These are phyloP conservation scores for Pipra filicauda DNA, from an alignment of 2,113 vertebrate species.

Conservation along the genomic window DNA sequence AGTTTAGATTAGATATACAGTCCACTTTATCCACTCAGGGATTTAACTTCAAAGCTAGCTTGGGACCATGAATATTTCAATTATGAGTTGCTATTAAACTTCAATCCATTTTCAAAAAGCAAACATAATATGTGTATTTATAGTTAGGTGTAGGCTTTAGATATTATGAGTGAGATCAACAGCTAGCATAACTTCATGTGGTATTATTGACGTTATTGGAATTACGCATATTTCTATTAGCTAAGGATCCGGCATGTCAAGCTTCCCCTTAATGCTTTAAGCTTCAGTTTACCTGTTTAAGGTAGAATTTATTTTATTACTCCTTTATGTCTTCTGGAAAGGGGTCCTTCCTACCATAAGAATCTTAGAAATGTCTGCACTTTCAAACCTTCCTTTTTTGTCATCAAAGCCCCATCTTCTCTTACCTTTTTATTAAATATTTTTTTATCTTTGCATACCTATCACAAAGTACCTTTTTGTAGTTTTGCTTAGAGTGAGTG, in stretches of 20 bases:
- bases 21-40: constrained; percentile 32
- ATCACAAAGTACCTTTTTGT: not conserved
- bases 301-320: not conserved
- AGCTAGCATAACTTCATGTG: constrained; percentile 12
- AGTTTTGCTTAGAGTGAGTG: not conserved
- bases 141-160: constrained; percentile 54
- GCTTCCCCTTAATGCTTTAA: not conserved
- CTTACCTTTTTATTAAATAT: not conserved
- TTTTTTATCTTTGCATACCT: not conserved
- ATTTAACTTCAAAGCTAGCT: constrained; percentile 51
- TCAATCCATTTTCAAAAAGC: constrained; percentile 41
- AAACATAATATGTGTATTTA: constrained; percentile 45
- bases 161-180: constrained; percentile 24
- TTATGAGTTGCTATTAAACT: constrained; percentile 49
- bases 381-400: not conserved
- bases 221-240: not conserved
- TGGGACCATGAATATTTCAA: constrained; percentile 39
- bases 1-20: constrained; percentile 59
- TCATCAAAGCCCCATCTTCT: not conserved
- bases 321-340: not conserved
- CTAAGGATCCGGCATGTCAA: not conserved
- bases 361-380: not conserved
- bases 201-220: not conserved
- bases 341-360: not conserved
- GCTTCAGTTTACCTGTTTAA: not conserved